Percentiles rank a stretch among this genome's conserved stretches.
Conservation (phyloP, 2,113 vertebrate genomes). For the Corythornis cristatus region DNA sequence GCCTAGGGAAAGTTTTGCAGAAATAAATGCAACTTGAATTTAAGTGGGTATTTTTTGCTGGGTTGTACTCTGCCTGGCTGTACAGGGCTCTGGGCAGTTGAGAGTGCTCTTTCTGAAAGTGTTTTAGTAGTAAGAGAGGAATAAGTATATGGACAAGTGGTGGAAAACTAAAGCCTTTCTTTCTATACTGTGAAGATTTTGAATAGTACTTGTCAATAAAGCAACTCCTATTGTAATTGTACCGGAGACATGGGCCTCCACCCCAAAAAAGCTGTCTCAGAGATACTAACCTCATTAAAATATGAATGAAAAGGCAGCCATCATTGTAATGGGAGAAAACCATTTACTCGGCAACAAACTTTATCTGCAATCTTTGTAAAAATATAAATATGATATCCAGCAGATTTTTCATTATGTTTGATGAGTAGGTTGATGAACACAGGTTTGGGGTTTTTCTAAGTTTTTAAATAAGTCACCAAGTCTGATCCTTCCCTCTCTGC, state of each 20-base stretch:
- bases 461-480: background rate
- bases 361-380: constrained; percentile 45
- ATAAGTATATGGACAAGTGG: constrained; percentile 78
- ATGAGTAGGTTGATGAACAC: rapidly evolving
- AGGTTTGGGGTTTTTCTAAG: background rate
- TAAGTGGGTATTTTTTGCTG: background rate
- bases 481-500: background rate
- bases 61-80: background rate
- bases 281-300: constrained; percentile 92
- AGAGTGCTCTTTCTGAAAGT: constrained; percentile 49
- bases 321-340: constrained; percentile 76
- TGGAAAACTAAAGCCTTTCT: constrained; percentile 85
- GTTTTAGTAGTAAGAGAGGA: constrained; percentile 67
- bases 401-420: background rate
- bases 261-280: constrained; percentile 84
- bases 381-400: background rate
- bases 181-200: constrained; percentile 82
- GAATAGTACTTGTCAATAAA: constrained; percentile 93
- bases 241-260: constrained; percentile 70
- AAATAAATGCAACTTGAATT: constrained; percentile 1
- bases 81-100: constrained; percentile 21
- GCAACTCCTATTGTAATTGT: constrained; percentile 83
- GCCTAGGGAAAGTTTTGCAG: background rate
- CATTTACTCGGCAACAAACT: constrained; percentile 60
- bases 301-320: constrained; percentile 85